Evolutionary conservation across 2,113 vertebrate genomes (phyloP).

Genomic region (Marmota flaviventris): DNA sequence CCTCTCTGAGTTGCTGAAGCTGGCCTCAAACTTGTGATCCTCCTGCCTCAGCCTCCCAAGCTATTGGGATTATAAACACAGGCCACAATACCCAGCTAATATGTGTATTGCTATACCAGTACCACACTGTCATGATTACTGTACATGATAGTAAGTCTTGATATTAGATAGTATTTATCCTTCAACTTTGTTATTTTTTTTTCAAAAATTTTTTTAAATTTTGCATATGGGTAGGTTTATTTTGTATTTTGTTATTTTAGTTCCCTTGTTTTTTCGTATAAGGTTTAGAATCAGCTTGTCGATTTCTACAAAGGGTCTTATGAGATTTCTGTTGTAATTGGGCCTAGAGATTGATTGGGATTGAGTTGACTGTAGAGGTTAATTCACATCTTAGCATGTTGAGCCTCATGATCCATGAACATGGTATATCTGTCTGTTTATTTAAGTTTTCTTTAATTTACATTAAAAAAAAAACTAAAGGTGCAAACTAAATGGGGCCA

Average conservation of each 20-base stretch:
- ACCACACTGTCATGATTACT: background rate
- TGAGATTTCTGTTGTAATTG: background rate
- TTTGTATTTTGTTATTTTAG: background rate
- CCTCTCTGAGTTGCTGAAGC: too few species aligned
- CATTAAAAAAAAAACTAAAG: too few species aligned
- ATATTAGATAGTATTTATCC: background rate
- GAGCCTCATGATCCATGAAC: background rate
- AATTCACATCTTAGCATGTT: background rate
- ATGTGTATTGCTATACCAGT: background rate
- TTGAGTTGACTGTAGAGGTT: background rate
- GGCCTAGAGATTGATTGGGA: background rate
- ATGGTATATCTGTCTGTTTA: background rate
- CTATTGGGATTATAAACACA: too few species aligned
- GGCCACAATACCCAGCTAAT: too few species aligned
- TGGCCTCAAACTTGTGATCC: too few species aligned
- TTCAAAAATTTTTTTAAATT: background rate
- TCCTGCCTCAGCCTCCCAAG: too few species aligned
- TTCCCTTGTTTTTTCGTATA: background rate
- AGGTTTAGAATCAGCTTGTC: background rate
- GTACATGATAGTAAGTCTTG: background rate
- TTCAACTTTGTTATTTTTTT: slow-evolving; percentile 34
- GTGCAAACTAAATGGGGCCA: background rate
- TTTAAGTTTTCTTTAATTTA: background rate
- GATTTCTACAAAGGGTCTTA: background rate
- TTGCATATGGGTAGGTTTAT: background rate